These are phyloP conservation scores for Drosophila dives DNA, from an alignment of 2,888 invertebrate genomes.

Conservation along the genomic window DNA sequence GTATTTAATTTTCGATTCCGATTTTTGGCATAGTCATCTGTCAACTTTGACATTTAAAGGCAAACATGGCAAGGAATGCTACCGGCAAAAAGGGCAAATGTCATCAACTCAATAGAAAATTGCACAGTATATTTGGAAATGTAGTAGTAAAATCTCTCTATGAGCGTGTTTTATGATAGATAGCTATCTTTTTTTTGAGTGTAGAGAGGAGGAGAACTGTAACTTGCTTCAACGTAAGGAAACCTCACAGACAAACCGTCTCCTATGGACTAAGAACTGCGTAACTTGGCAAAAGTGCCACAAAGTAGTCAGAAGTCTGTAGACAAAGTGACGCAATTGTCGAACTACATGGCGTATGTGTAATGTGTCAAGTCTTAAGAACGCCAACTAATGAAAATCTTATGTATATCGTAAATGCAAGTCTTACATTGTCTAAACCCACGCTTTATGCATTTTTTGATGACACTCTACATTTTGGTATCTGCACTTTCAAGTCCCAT, in stretches of 20 bases:
- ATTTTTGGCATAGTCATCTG: constrained; percentile 28
- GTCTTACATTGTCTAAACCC: constrained; percentile 27
- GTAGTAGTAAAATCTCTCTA: not conserved
- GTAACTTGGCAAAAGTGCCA: constrained; percentile 21
- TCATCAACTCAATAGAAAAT: constrained; percentile 22
- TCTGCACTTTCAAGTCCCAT: constrained; percentile 39
- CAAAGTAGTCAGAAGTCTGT: constrained; percentile 19
- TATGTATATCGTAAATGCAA: constrained; percentile 44
- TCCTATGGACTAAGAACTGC: not conserved
- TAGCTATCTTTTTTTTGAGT: not conserved
- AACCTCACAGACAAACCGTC: constrained; percentile 1
- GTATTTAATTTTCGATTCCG: constrained; percentile 21
- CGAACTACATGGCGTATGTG: constrained; percentile 48
- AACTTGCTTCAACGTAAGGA: constrained; percentile 22
- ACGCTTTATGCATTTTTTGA: constrained; percentile 35
- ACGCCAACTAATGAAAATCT: constrained; percentile 29
- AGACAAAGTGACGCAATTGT: constrained; percentile 67
- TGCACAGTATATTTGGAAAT: not conserved
- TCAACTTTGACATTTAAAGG: constrained; percentile 72
- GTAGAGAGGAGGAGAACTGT: not conserved
- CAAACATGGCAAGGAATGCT: not conserved
- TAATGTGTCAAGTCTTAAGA: constrained; percentile 30
- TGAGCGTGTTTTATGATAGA: not conserved
- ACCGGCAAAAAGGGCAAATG: constrained; percentile 65
- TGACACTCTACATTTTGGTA: constrained; percentile 29